Conservation (phyloP, 2,113 vertebrate genomes). For the Rattus rattus region DNA sequence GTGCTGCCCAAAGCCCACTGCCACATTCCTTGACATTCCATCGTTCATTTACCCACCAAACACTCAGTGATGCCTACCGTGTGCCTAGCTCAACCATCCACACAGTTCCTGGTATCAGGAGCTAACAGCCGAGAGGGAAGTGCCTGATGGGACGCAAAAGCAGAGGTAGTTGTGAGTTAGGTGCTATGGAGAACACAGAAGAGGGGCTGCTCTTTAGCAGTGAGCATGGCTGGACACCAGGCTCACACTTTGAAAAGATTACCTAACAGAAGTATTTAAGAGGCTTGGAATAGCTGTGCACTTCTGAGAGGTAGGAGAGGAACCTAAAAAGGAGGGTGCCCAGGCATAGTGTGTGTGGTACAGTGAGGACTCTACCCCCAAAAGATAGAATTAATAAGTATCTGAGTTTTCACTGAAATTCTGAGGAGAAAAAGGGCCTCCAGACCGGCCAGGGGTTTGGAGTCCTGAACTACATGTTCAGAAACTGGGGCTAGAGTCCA, state of each 20-base stretch:
- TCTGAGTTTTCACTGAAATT: neutral
- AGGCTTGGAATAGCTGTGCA: neutral
- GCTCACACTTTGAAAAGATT: neutral
- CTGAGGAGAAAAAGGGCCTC: neutral
- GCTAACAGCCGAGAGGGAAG: neutral
- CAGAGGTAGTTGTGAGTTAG: neutral
- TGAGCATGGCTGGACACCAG: neutral
- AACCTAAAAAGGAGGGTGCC: neutral
- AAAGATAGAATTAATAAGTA: neutral
- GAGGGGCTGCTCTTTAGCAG: neutral
- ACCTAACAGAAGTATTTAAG: neutral
- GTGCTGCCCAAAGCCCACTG: neutral
- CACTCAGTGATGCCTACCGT: neutral
- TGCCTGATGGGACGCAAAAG: neutral
- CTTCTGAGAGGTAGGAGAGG: neutral
- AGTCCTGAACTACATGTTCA: neutral
- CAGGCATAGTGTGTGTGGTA: neutral
- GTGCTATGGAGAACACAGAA: neutral
- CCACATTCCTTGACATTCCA: neutral
- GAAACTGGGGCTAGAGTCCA: neutral
- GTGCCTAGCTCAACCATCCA: neutral
- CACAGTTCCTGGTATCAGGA: neutral
- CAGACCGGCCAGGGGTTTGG: neutral
- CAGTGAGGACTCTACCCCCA: neutral
- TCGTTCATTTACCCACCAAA: neutral